Evolutionary conservation across 2,888 invertebrate species (phyloP), one percentile per base, ranked within the genome.

Genomic region (Perizoma flavofasciatum): DNA sequence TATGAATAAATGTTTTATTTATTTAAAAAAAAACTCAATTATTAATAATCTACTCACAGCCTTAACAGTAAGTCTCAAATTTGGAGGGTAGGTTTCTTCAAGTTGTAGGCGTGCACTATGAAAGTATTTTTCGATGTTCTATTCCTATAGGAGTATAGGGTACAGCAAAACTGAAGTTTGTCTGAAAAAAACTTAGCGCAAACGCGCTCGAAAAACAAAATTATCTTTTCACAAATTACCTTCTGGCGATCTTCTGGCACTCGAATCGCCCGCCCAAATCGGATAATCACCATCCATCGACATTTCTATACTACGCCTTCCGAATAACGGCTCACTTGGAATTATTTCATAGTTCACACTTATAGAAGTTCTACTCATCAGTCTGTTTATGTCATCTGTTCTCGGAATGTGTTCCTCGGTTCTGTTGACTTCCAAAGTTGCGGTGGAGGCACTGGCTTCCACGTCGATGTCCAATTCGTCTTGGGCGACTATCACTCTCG

Each of bases 401-500:
- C 50, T 46, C 9, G 63, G 52, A 40, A 55, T 47, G 51, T 40
- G 52, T 56, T 68, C 57, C 6, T 46, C 47, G 4, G 61, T 63
- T 47, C 55, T 64, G 49, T 55, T 49, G 4, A 67, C 37, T 47
- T 65, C 54, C 22, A 70, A 53, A 1, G 65, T 59, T 3, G 65
- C 63, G 5, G 61, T 43, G 8, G 65, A 39, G 3, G 59, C 52
- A 7, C 78, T 67, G 8, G 77, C 64, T 50, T 69, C 79, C n/a
- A 74, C 69, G 7, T 89, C 90, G n/a, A 87, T 73, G 47, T 90
- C 91, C 47, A 97, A 88, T 78, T 98, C 97, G 78, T 98, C 97
- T 83, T 96, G 96, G 69, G 96, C 95, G 51, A 95, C 95, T 34
- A 96, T 96, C 0, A 98, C 97, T 76, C 96, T 89, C 33, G 97